Percentiles rank a stretch among this genome's conserved stretches.
Evolutionary conservation across 2,113 vertebrate species (phyloP).

Genomic region (Bubo blakistoni): DNA sequence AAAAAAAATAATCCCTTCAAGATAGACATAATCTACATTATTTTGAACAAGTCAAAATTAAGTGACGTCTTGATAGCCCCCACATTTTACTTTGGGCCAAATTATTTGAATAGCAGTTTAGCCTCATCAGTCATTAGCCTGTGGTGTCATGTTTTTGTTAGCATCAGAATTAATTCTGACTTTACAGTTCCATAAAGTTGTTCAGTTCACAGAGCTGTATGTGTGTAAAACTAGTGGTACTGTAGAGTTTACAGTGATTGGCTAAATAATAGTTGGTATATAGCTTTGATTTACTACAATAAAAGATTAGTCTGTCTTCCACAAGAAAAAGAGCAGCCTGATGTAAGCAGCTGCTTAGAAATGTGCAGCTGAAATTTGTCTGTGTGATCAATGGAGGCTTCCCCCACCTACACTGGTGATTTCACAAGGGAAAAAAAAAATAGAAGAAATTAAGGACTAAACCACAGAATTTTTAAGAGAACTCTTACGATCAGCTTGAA

Average conservation of each 20-base stretch:
- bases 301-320: neutral
- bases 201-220: neutral
- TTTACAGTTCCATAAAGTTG: neutral
- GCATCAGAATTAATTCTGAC: neutral
- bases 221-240: neutral
- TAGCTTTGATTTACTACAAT: neutral
- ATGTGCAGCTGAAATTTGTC: neutral
- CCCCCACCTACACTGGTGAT: neutral
- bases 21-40: neutral
- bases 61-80: neutral
- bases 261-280: neutral
- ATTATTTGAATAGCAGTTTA: neutral
- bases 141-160: neutral
- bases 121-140: neutral
- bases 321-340: neutral
- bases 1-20: neutral
- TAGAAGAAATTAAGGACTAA: neutral
- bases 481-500: conserved; percentile 95
- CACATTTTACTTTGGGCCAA: neutral
- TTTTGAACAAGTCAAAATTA: neutral
- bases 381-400: neutral
- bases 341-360: neutral
- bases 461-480: neutral
- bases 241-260: neutral
- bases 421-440: neutral